Percentiles rank a stretch among this genome's conserved stretches.
Evolutionary conservation across 1,140 invertebrate species (phyloP).

Genomic region (Euborellia annulipes): DNA sequence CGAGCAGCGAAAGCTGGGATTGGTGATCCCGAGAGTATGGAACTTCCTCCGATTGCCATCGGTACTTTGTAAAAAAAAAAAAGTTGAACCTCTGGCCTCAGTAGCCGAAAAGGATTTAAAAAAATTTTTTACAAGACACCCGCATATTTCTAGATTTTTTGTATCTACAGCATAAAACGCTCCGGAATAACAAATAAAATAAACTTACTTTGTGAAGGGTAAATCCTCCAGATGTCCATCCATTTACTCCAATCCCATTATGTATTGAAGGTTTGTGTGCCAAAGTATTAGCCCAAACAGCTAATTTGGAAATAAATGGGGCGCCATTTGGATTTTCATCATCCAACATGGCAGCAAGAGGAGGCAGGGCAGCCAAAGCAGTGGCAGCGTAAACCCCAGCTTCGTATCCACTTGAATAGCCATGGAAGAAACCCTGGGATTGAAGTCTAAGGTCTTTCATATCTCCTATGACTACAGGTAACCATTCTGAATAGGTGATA

Average conservation of each 20-base stretch:
- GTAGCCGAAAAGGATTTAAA: too few species aligned
- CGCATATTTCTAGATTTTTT: too few species aligned
- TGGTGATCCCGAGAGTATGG: too few species aligned
- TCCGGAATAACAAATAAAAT: conserved; percentile 9
- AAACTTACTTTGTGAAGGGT: conserved; percentile 26
- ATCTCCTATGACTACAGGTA: conserved; percentile 60
- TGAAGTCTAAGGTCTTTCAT: background rate
- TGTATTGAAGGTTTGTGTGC: background rate
- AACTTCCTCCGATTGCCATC: too few species aligned
- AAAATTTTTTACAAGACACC: too few species aligned
- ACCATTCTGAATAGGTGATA: conserved; percentile 70
- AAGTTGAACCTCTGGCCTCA: too few species aligned
- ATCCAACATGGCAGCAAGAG: conserved; percentile 6
- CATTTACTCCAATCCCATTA: background rate
- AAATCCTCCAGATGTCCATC: background rate
- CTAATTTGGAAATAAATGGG: background rate
- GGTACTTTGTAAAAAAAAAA: too few species aligned
- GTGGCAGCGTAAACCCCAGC: background rate
- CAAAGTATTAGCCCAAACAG: background rate
- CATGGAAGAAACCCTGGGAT: background rate
- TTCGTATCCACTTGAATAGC: background rate
- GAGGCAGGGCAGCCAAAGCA: background rate
- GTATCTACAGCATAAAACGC: too few species aligned
- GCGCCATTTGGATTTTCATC: conserved; percentile 1
- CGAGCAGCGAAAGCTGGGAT: too few species aligned